Conservation (phyloP, 2,888 invertebrate species). For the Eupithecia vulgata region DNA sequence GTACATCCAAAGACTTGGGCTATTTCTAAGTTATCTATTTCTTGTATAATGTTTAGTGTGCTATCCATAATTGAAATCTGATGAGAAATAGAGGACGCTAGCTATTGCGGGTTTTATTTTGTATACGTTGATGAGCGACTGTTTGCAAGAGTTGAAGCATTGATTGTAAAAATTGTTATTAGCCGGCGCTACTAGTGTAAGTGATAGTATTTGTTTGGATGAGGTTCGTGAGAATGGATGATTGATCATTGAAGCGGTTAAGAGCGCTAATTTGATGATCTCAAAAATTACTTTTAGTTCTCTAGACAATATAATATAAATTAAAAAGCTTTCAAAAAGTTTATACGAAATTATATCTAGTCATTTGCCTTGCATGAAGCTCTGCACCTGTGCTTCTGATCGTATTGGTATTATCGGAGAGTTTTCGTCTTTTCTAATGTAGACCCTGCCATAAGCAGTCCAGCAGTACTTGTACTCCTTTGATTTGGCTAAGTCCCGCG, state of each 20-base stretch:
- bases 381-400: conserved; percentile 3
- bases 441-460: not conserved
- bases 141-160: not conserved
- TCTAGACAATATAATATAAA: not conserved
- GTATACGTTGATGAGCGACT: not conserved
- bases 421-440: conserved; percentile 9
- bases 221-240: not conserved
- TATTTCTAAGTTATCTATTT: too few relatives aligned
- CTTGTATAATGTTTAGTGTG: not conserved
- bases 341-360: not conserved
- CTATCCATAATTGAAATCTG: not conserved
- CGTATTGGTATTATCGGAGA: conserved; percentile 8
- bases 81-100: not conserved
- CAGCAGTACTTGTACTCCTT: too few relatives aligned
- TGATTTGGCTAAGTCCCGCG: too few relatives aligned
- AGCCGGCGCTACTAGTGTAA: too few relatives aligned
- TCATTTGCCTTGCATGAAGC: conserved; percentile 2
- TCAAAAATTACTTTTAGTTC: not conserved
- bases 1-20: not conserved
- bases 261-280: not conserved
- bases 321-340: not conserved
- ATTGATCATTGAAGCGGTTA: not conserved
- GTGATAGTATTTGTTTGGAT: not conserved
- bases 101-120: not conserved
- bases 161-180: not conserved